Conservation (phyloP, 2,797 vertebrate genomes). For the Sebastes oblongus region DNA sequence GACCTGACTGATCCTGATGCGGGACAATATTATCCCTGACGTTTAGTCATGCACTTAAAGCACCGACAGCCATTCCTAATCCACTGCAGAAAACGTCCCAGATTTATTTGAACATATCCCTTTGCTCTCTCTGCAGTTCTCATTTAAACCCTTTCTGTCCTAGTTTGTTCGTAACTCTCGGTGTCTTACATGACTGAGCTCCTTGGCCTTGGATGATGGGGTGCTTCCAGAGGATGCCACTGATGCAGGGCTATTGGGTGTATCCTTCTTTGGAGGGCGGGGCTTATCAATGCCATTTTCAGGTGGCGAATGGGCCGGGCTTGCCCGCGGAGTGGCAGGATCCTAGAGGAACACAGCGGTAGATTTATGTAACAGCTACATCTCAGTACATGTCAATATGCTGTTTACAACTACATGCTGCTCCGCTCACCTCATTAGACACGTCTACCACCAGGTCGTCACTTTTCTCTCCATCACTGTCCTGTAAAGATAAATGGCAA, state of each 20-base stretch:
- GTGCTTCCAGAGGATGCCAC: slow-evolving; percentile 98
- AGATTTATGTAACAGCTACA: not conserved
- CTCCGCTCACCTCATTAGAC: slow-evolving; percentile 92
- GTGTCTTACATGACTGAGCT: slow-evolving; percentile 95
- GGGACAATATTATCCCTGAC: slow-evolving; percentile 83
- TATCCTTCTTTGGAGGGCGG: slow-evolving; percentile 96
- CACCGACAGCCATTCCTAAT: slow-evolving; percentile 80
- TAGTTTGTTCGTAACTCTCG: slow-evolving; percentile 52
- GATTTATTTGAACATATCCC: slow-evolving; percentile 72
- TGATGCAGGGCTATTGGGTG: slow-evolving; percentile 96
- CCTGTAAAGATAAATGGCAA: slow-evolving; percentile 79
- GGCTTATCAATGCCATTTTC: slow-evolving; percentile 98
- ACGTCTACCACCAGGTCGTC: slow-evolving; percentile 98
- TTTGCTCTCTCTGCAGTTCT: slow-evolving; percentile 60
- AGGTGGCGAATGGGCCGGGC: slow-evolving; percentile 94
- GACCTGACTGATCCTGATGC: slow-evolving; percentile 81
- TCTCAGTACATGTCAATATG: not conserved
- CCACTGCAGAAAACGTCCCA: slow-evolving; percentile 71
- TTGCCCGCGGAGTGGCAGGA: slow-evolving; percentile 94
- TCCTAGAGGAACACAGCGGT: slow-evolving; percentile 80
- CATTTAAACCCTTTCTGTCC: slow-evolving; percentile 65
- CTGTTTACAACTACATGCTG: not conserved
- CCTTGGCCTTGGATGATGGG: slow-evolving; percentile 99
- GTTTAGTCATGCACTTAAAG: slow-evolving; percentile 84
- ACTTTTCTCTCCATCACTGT: slow-evolving; percentile 98